Percentiles rank a stretch among this genome's conserved stretches.
Conservation (phyloP, 2,797 vertebrate genomes). For the Tamandua tetradactyla region DNA sequence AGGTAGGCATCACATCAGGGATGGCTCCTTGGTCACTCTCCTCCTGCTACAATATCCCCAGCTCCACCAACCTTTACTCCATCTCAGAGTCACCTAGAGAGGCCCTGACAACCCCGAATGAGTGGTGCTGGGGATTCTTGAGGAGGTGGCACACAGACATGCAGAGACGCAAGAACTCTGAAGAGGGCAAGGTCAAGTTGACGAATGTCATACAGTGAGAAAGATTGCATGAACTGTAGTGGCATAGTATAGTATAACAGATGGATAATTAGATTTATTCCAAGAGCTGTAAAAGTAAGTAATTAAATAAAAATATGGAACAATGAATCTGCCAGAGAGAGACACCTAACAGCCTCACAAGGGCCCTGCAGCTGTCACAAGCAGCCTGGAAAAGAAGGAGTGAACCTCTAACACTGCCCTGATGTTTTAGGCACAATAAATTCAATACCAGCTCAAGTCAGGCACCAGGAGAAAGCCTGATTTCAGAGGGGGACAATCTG, state of each 20-base stretch:
- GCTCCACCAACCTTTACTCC: neutral
- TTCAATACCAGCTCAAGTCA: neutral
- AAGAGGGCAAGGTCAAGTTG: conserved; percentile 61
- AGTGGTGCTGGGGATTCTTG: neutral
- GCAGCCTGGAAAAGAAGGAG: neutral
- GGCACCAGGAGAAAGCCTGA: neutral
- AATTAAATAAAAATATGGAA: conserved; percentile 84
- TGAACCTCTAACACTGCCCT: neutral
- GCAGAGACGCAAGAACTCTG: neutral
- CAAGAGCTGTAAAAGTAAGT: conserved; percentile 81
- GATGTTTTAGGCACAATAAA: conserved; percentile 40
- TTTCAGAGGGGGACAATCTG: neutral
- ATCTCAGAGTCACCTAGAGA: neutral
- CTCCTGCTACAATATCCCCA: neutral
- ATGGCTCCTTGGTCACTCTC: neutral
- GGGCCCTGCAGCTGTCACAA: conserved; percentile 47
- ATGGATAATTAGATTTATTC: conserved; percentile 84
- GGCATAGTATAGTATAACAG: conserved; percentile 79
- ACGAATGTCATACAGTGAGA: conserved; percentile 46
- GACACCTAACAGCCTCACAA: conserved; percentile 64
- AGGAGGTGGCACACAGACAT: conserved; percentile 47
- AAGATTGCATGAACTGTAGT: conserved; percentile 47
- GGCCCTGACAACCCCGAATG: neutral
- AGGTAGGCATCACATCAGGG: neutral
- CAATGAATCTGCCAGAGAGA: conserved; percentile 71